Percentiles rank a stretch among this genome's conserved stretches.
phyloP scores from a whole-genome alignment of 2,888 invertebrate species.

The Nasonovia ribisnigri region DNA sequence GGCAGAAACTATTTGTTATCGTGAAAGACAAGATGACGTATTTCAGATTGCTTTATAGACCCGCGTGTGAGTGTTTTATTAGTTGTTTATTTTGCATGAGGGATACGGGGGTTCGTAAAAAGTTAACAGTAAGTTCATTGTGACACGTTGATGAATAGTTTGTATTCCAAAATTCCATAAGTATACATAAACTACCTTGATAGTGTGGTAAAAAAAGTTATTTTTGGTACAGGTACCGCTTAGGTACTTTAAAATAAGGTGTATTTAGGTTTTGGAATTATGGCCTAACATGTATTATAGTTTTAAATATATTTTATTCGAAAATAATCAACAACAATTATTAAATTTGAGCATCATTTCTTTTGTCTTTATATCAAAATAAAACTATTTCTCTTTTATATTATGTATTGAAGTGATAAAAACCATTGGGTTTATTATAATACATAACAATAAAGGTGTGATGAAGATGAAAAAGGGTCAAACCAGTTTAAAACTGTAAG shows the following conservation, averaged over 20 bases:
- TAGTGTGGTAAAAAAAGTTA: neutral
- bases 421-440: neutral
- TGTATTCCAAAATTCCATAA: neutral
- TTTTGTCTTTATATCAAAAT: neutral
- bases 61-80: no score
- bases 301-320: neutral
- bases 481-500: neutral
- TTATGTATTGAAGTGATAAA: neutral
- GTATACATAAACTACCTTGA: neutral
- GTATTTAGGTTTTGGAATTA: neutral
- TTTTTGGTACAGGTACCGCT: neutral
- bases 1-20: slow-evolving; percentile 14
- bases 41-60: slow-evolving; percentile 4
- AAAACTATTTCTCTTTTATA: neutral
- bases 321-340: neutral
- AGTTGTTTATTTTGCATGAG: no score
- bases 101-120: neutral
- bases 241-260: neutral
- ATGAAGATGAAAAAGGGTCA: neutral
- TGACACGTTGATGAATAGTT: slow-evolving; percentile 8
- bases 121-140: neutral
- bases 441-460: neutral
- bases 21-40: neutral
- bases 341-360: neutral
- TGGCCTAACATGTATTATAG: neutral